Percentiles rank a stretch among this genome's conserved stretches.
Conservation (phyloP, 1,140 invertebrate species). For the Pinna nobilis region DNA sequence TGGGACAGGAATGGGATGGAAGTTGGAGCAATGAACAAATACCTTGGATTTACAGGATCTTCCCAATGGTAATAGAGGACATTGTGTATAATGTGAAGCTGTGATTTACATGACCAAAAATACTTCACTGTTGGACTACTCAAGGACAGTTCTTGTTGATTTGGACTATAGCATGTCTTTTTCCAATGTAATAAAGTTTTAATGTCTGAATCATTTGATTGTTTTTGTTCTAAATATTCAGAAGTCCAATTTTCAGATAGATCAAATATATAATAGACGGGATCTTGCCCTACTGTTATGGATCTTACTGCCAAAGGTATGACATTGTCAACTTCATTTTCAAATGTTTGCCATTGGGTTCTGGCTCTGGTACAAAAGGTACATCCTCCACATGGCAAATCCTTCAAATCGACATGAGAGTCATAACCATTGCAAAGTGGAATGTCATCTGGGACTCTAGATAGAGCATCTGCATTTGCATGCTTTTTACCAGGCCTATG, state of each 20-base stretch:
- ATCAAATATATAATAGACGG: too few relatives aligned
- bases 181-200: not conserved
- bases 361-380: conserved; percentile 23
- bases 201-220: not conserved
- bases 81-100: not conserved
- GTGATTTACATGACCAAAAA: not conserved
- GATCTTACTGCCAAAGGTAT: conserved; percentile 14
- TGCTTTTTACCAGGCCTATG: conserved; percentile 51
- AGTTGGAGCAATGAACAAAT: not conserved
- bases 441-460: conserved; percentile 4
- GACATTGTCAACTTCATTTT: conserved; percentile 38
- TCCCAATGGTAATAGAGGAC: not conserved
- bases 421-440: conserved; percentile 5
- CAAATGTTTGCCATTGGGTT: conserved; percentile 23
- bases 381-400: conserved; percentile 28
- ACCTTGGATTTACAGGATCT: not conserved
- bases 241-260: not conserved
- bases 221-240: not conserved
- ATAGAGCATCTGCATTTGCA: conserved; percentile 55
- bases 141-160: not conserved
- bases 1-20: not conserved
- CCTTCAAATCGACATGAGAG: not conserved
- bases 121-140: not conserved
- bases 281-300: not conserved
- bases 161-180: not conserved